Base-by-base conservation (phyloP, 2,888 invertebrate genomes). In the Argynnis bischoffii region DNA sequence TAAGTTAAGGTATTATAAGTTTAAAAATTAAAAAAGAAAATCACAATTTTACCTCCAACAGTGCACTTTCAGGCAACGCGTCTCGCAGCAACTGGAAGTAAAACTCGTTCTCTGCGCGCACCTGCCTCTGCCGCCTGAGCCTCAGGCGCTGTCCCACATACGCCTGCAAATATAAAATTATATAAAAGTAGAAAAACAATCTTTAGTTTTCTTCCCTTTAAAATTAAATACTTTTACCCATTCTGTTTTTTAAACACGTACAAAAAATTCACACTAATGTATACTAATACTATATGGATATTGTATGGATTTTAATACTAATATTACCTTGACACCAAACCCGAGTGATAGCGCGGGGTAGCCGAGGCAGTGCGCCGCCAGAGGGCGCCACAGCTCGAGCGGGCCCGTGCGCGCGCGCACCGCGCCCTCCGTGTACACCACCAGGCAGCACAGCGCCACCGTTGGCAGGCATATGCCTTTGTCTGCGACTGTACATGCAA, bases 261-360 rank as follows among this genome's bases (percentile, higher is more conserved):
- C 26, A 26, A 26, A 26, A 18, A 3, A 0, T 26, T 26, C 26
- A 26, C 4, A 26, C 4, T 26, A 26, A 26, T n/a, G n/a, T n/a
- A n/a, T n/a, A n/a, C n/a, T n/a, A n/a, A n/a, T n/a, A n/a, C n/a
- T n/a, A n/a, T n/a, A n/a, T n/a, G n/a, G n/a, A n/a, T n/a, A n/a
- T n/a, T n/a, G n/a, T n/a, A n/a, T n/a, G n/a, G 6, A 6, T 6
- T 35, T 35, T 26, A 4, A 26, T 26, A 41, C 11, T 11, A 47
- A 47, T 51, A 15, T 21, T 46, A 75, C 76, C 94, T 98, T 99
- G 82, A 98, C 97, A 80, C 98, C 98, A 93, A 98, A 98, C 77
- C 99, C 99, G 84, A 99, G 94, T 78, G 99, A 98, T 64, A 99
- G 98, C 76, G 97, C 97, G 69, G 99, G 99, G 94, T 98, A 99